phyloP scores from a whole-genome alignment of 2,888 invertebrate genomes.

The Ariolimax columbianus region DNA sequence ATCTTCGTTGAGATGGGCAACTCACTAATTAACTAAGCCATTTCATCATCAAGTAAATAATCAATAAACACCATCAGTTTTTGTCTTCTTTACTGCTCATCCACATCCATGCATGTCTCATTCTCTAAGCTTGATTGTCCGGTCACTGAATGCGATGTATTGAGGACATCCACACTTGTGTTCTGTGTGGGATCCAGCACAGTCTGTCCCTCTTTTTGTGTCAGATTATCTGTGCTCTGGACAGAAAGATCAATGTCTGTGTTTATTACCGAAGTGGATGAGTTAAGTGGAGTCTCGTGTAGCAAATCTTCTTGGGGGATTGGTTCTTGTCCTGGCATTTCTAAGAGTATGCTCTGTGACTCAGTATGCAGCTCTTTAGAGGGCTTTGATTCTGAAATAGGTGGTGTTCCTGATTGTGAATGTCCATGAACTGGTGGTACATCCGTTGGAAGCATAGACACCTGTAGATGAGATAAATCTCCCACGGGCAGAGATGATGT shows the following conservation, averaged over 20 bases:
- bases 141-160: background rate
- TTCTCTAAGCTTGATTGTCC: background rate
- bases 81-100: background rate
- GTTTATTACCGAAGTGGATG: background rate
- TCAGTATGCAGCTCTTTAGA: background rate
- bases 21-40: background rate
- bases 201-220: background rate
- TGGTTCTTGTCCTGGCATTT: background rate
- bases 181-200: background rate
- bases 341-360: background rate
- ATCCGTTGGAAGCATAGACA: background rate
- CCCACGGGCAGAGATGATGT: background rate
- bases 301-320: background rate
- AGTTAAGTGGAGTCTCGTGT: background rate
- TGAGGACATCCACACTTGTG: background rate
- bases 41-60: background rate
- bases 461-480: background rate
- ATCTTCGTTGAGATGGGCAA: too few species aligned
- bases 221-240: background rate
- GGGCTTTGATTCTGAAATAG: background rate
- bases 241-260: background rate
- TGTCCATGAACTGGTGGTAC: background rate
- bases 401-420: slow-evolving; percentile 10
- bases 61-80: background rate
- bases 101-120: background rate